Conservation (phyloP, 2,888 invertebrate genomes). For the Ametastegia equiseti region DNA sequence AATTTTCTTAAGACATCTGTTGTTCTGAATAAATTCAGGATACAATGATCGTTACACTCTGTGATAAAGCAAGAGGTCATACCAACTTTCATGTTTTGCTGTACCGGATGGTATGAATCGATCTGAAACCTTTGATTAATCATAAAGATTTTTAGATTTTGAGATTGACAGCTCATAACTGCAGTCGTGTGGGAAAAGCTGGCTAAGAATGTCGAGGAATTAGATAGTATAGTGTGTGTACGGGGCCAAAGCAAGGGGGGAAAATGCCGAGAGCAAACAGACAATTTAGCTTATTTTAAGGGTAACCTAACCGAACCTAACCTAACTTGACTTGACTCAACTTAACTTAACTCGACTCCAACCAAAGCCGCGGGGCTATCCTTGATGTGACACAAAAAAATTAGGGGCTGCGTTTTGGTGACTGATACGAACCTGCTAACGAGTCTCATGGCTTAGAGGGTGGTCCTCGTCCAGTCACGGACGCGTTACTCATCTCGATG, state of each 20-base stretch:
- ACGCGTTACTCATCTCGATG: constrained; percentile 35
- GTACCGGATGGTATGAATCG: too few relatives aligned
- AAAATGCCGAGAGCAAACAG: constrained; percentile 67
- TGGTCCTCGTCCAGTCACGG: constrained; percentile 32
- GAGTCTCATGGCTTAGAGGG: constrained; percentile 68
- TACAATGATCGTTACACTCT: too few relatives aligned
- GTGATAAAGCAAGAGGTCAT: too few relatives aligned
- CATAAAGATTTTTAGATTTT: background rate
- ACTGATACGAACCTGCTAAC: constrained; percentile 72
- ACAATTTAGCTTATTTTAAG: constrained; percentile 71
- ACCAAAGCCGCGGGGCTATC: constrained; percentile 24
- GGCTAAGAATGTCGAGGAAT: background rate
- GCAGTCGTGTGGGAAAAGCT: background rate
- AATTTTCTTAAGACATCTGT: too few relatives aligned
- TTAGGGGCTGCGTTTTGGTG: constrained; percentile 66
- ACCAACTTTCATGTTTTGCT: too few relatives aligned
- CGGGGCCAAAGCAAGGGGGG: background rate
- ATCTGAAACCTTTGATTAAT: too few relatives aligned
- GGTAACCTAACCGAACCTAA: constrained; percentile 51
- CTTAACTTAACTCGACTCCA: background rate
- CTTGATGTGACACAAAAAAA: constrained; percentile 55
- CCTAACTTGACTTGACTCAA: constrained; percentile 12
- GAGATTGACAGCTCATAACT: background rate
- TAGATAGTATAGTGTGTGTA: too few relatives aligned
- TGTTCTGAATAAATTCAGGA: too few relatives aligned